These are phyloP conservation scores for Gadus macrocephalus DNA, from an alignment of 2,113 vertebrate genomes.

Conservation along the genomic window DNA sequence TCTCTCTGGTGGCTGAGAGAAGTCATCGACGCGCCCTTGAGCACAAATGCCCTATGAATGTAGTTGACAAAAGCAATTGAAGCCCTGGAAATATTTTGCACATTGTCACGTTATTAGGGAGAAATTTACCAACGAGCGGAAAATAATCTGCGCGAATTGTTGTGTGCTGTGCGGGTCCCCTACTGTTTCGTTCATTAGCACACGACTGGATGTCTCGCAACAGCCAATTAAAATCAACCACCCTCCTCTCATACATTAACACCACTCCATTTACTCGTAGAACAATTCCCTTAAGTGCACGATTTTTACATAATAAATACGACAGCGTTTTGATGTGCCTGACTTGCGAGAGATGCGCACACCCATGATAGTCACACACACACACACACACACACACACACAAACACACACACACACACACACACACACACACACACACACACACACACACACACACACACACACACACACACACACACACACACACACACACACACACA, in stretches of 20 bases:
- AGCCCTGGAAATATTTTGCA: conserved; percentile 32
- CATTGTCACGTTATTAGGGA: conserved; percentile 31
- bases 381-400: background rate
- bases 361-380: background rate
- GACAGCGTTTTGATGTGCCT: conserved; percentile 46
- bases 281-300: conserved; percentile 50
- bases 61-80: conserved; percentile 4
- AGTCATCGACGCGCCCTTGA: too few relatives aligned
- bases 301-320: conserved; percentile 59
- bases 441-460: background rate
- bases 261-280: conserved; percentile 53
- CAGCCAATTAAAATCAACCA: conserved; percentile 62
- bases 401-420: background rate
- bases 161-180: conserved; percentile 39
- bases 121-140: conserved; percentile 36
- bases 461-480: background rate
- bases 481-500: background rate
- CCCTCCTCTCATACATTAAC: conserved; percentile 45
- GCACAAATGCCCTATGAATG: too few relatives aligned
- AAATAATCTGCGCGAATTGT: conserved; percentile 41
- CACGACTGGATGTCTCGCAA: conserved; percentile 48
- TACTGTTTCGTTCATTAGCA: conserved; percentile 54
- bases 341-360: conserved; percentile 38
- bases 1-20: conserved; percentile 57
- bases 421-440: background rate